These are phyloP conservation scores for Gymnoscopelus braueri DNA, from an alignment of 2,797 vertebrate genomes.

Conservation along the genomic window DNA sequence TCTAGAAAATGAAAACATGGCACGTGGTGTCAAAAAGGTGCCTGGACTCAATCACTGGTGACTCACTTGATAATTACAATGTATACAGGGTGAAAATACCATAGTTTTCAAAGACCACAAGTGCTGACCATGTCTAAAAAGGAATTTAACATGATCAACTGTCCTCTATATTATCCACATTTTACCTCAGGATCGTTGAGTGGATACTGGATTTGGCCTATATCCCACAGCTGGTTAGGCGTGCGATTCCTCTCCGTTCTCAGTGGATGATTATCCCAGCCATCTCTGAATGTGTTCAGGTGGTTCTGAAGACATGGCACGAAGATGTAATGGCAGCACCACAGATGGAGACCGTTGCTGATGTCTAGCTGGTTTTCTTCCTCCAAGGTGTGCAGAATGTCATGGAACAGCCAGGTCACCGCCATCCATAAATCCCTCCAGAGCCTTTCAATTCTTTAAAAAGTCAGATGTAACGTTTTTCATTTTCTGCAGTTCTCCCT, in stretches of 20 bases:
- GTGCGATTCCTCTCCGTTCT: conserved; percentile 1
- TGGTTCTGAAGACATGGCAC: conserved; percentile 4
- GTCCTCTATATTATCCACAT: not conserved
- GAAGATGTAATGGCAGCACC: not conserved
- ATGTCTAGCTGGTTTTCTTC: not conserved
- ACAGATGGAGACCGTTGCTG: not conserved
- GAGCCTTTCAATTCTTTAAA: not conserved
- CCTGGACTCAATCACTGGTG: too few species aligned
- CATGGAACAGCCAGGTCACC: too few species aligned
- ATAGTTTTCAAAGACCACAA: too few species aligned
- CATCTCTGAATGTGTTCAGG: conserved; percentile 10
- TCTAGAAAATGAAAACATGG: too few species aligned
- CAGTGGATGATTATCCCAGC: not conserved
- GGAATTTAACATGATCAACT: too few species aligned
- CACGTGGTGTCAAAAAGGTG: too few species aligned
- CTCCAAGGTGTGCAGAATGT: conserved; percentile 4
- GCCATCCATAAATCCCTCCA: conserved; percentile 14
- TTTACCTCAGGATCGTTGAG: not conserved
- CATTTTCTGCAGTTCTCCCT: too few species aligned
- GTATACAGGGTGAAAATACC: too few species aligned
- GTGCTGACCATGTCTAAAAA: too few species aligned
- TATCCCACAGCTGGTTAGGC: conserved; percentile 1
- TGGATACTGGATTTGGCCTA: not conserved
- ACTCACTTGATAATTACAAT: too few species aligned
- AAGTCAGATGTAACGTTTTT: not conserved